These are phyloP conservation scores for Crypturellus undulatus DNA, from an alignment of 2,113 vertebrate species.

Conservation along the genomic window DNA sequence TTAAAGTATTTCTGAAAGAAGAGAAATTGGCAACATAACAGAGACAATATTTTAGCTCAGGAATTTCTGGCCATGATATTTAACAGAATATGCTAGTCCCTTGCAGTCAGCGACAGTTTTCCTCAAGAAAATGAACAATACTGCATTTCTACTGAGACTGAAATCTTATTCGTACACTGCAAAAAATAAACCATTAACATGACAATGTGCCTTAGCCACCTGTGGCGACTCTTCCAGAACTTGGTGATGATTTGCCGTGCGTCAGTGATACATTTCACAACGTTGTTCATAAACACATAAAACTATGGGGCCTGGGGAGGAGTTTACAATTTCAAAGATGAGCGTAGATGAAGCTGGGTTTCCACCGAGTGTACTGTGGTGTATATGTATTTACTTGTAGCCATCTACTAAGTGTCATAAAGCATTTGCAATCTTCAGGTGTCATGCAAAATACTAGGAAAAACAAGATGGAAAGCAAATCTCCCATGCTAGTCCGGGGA, in stretches of 20 bases:
- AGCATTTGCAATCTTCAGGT: not conserved
- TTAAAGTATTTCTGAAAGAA: not conserved
- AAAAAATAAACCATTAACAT: not conserved
- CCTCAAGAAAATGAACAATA: not conserved
- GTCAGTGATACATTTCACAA: accelerated
- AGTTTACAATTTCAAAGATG: not conserved
- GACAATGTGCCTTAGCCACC: not conserved
- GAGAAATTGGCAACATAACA: not conserved
- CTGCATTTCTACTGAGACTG: not conserved
- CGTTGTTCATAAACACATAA: not conserved
- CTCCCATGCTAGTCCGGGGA: not conserved
- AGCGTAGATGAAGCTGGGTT: not conserved
- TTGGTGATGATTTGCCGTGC: not conserved
- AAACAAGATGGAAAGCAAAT: not conserved
- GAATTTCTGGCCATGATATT: not conserved
- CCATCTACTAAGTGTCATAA: not conserved
- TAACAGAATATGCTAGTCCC: not conserved
- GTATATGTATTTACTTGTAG: not conserved
- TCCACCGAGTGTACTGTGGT: not conserved
- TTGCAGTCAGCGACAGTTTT: not conserved
- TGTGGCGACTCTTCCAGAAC: not conserved
- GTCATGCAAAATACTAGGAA: not conserved
- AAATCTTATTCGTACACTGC: conserved; percentile 1
- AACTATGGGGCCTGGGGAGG: not conserved
- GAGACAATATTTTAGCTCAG: not conserved